Evolutionary conservation across 2,797 vertebrate genomes (phyloP).

Genomic region (Hemitrygon akajei): DNA sequence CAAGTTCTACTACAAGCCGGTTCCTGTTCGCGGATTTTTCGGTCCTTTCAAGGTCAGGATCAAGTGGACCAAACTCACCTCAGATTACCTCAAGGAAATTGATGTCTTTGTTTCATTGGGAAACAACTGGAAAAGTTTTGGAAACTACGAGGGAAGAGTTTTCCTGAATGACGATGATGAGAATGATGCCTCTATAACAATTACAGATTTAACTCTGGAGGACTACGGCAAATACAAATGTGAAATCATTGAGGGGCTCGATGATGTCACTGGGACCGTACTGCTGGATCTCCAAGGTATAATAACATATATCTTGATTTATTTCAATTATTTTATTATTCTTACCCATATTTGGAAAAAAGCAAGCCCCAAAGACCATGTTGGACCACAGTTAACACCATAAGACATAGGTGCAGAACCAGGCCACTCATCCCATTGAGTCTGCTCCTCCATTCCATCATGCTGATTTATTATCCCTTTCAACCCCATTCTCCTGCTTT

Average conservation of each 20-base stretch:
- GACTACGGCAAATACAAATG: constrained; percentile 83
- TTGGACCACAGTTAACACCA: background rate
- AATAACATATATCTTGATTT: background rate
- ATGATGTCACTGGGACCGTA: constrained; percentile 65
- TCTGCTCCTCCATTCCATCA: no score
- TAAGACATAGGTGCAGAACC: no score
- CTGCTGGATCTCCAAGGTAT: constrained; percentile 67
- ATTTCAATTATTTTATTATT: background rate
- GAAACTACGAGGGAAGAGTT: constrained; percentile 65
- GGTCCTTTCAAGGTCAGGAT: constrained; percentile 64
- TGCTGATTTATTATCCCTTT: no score
- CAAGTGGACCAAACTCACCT: constrained; percentile 84
- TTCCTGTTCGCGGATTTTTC: constrained; percentile 53
- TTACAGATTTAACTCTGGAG: constrained; percentile 64
- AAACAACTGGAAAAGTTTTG: constrained; percentile 70
- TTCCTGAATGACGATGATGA: constrained; percentile 59
- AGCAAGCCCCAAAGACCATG: background rate
- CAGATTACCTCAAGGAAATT: constrained; percentile 70
- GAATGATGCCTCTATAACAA: constrained; percentile 72
- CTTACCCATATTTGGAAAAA: background rate
- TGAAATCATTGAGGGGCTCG: constrained; percentile 76
- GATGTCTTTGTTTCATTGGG: constrained; percentile 82
- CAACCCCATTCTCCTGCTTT: no score
- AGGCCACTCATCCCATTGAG: no score
- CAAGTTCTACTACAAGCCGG: constrained; percentile 70